Evolutionary conservation across 2,888 invertebrate genomes (phyloP).

Genomic region (Tetragonula carbonaria): DNA sequence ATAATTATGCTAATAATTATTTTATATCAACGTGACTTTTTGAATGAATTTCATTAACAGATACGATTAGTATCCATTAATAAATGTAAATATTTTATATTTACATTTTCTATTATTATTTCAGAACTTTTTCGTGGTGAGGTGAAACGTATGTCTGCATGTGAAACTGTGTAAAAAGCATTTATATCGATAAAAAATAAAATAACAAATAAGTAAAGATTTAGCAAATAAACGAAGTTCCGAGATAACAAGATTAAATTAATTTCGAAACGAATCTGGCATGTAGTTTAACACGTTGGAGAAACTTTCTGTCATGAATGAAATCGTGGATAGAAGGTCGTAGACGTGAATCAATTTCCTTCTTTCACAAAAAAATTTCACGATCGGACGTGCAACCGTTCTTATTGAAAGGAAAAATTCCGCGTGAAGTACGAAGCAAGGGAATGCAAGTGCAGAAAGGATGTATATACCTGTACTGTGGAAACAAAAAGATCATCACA

Average conservation of each 20-base stretch:
- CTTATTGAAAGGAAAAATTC: conserved; percentile 41
- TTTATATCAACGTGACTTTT: no score
- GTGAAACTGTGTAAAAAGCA: neutral
- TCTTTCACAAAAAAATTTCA: conserved; percentile 51
- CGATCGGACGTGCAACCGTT: conserved; percentile 61
- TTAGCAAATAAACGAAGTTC: neutral
- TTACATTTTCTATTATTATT: no score
- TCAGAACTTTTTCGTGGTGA: no score
- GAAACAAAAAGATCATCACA: conserved; percentile 20
- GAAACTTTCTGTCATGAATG: conserved; percentile 22
- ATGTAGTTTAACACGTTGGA: neutral
- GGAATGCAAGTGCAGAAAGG: conserved; percentile 18
- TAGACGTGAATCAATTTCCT: conserved; percentile 36
- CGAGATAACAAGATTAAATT: neutral
- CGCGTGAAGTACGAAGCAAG: conserved; percentile 32
- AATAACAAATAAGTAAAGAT: neutral
- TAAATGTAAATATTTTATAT: no score
- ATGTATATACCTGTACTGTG: neutral
- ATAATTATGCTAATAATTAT: no score
- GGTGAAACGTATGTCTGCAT: no score
- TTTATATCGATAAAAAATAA: neutral
- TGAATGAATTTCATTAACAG: no score
- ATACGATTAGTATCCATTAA: no score
- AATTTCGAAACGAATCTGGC: neutral
- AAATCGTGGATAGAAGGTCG: conserved; percentile 5